These are phyloP conservation scores for Terrapene triunguis DNA, from an alignment of 2,113 vertebrate species.

Conservation along the genomic window DNA sequence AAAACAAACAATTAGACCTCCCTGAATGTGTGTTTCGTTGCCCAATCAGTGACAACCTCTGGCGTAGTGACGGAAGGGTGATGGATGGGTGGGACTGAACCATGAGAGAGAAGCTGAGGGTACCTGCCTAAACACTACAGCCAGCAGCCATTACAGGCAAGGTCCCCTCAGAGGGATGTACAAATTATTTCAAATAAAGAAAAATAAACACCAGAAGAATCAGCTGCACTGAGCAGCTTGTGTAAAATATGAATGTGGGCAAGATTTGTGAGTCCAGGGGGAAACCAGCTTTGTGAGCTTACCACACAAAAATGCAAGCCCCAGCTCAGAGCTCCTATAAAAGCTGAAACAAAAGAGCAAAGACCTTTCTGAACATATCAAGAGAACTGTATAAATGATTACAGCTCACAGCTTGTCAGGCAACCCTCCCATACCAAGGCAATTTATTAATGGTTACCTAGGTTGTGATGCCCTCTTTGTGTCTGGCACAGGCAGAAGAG, in stretches of 20 bases:
- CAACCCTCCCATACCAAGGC: neutral
- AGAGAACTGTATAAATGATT: slow-evolving; percentile 47
- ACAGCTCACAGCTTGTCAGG: slow-evolving; percentile 19
- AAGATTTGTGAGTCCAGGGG: slow-evolving; percentile 63
- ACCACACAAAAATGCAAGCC: slow-evolving; percentile 72
- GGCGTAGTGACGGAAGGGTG: slow-evolving; percentile 25
- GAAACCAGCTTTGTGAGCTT: slow-evolving; percentile 62
- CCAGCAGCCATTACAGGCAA: slow-evolving; percentile 49
- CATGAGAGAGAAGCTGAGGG: slow-evolving; percentile 58
- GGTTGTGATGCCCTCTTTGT: neutral
- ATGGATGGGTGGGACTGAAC: slow-evolving; percentile 48
- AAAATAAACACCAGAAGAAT: slow-evolving; percentile 67
- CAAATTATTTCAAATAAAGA: slow-evolving; percentile 72
- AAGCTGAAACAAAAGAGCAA: slow-evolving; percentile 64
- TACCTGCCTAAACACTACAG: neutral
- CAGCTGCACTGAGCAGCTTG: slow-evolving; percentile 42
- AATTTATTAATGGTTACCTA: neutral
- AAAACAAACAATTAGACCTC: slow-evolving; percentile 11
- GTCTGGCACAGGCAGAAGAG: neutral
- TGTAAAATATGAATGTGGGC: slow-evolving; percentile 68
- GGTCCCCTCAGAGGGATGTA: slow-evolving; percentile 60
- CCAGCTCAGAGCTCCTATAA: slow-evolving; percentile 55
- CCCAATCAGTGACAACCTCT: slow-evolving; percentile 11
- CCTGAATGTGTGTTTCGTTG: slow-evolving; percentile 3
- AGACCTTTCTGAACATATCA: slow-evolving; percentile 23